phyloP scores from a whole-genome alignment of 2,888 invertebrate genomes.

The Thera britannica region DNA sequence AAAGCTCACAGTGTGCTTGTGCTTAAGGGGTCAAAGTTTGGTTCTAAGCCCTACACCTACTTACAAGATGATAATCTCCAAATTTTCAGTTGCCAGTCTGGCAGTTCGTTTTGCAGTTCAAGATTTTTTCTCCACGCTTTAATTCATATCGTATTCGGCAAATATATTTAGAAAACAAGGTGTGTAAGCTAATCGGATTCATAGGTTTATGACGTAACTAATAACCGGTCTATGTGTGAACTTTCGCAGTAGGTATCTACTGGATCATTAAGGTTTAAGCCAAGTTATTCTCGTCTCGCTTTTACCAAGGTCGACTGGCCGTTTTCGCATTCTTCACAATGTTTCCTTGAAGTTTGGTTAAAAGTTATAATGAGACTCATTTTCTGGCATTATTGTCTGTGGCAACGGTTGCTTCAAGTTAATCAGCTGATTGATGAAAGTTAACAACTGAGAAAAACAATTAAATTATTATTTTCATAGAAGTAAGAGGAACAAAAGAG shows the following conservation, averaged over 20 bases:
- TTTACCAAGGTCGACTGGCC: conserved; percentile 2
- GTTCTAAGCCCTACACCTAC: too few species aligned
- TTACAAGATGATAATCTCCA: too few species aligned
- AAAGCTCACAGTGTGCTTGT: too few species aligned
- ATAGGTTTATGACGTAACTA: background rate
- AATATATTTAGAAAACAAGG: conserved; percentile 6
- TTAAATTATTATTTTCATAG: too few species aligned
- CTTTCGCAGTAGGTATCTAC: conserved; percentile 10
- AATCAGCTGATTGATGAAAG: too few species aligned
- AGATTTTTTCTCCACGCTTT: background rate
- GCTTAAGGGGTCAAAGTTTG: too few species aligned
- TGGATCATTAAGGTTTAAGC: background rate
- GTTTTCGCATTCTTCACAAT: conserved; percentile 1
- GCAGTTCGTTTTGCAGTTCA: background rate
- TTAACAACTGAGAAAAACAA: too few species aligned
- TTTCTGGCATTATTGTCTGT: background rate
- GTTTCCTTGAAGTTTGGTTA: background rate
- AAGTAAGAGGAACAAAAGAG: too few species aligned
- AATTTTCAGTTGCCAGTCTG: too few species aligned
- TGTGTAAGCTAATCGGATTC: background rate
- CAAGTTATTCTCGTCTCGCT: conserved; percentile 10
- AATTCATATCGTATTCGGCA: conserved; percentile 1
- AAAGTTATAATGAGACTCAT: too few species aligned
- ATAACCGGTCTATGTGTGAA: conserved; percentile 7
- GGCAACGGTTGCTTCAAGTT: background rate